These are phyloP conservation scores for Tetrapedia diversipes DNA, from an alignment of 2,888 invertebrate genomes.

Conservation along the genomic window DNA sequence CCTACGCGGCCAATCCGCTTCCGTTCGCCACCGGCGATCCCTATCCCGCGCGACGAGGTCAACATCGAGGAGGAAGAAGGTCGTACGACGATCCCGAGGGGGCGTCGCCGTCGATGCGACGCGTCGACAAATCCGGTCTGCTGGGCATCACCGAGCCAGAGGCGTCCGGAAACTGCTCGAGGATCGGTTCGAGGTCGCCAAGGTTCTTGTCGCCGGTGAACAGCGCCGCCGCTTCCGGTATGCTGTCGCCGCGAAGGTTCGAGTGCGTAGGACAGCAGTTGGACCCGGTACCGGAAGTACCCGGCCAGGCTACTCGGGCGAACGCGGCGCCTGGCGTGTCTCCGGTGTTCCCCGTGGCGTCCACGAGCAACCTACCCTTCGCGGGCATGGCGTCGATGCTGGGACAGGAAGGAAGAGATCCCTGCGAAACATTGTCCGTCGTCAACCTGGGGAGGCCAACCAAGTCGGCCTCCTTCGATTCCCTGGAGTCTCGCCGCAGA, in stretches of 20 bases:
- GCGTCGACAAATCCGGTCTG: slow-evolving; percentile 79
- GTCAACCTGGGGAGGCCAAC: slow-evolving; percentile 1
- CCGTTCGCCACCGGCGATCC: slow-evolving; percentile 37
- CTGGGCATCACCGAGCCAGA: slow-evolving; percentile 74
- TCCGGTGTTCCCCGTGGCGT: not conserved
- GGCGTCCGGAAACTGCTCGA: slow-evolving; percentile 27
- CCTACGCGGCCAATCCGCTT: slow-evolving; percentile 25
- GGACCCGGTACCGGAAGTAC: slow-evolving; percentile 79
- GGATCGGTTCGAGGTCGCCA: slow-evolving; percentile 42
- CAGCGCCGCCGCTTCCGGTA: slow-evolving; percentile 50
- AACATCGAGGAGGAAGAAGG: slow-evolving; percentile 20
- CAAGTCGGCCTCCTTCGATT: slow-evolving; percentile 37
- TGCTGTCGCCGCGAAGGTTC: slow-evolving; percentile 69
- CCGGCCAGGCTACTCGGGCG: slow-evolving; percentile 65
- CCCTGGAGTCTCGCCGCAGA: slow-evolving; percentile 11
- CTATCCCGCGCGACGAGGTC: slow-evolving; percentile 40
- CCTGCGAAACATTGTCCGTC: slow-evolving; percentile 25
- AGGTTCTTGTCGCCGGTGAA: slow-evolving; percentile 51
- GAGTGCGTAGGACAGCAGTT: slow-evolving; percentile 77
- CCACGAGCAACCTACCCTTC: not conserved
- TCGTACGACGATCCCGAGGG: slow-evolving; percentile 64
- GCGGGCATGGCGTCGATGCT: not conserved
- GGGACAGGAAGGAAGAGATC: slow-evolving; percentile 2
- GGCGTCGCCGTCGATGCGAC: slow-evolving; percentile 71
- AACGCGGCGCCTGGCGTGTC: slow-evolving; percentile 10